Evolutionary conservation across 2,113 vertebrate species (phyloP), one percentile per base, ranked within the genome.

Genomic region (Elgaria multicarinata): DNA sequence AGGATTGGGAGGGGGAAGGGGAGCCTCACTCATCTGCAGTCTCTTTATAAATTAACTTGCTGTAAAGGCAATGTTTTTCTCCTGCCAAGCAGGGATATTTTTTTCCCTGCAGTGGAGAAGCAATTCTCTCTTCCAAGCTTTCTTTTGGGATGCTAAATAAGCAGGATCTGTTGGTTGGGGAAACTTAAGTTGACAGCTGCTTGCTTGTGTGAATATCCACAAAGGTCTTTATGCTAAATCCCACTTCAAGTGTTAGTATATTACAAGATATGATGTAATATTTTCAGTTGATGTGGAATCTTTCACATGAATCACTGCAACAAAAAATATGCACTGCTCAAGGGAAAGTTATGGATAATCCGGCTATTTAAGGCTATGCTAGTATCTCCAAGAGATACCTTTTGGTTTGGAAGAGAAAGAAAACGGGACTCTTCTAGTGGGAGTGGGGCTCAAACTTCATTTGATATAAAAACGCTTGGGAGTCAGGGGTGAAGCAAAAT

Each of bases 151-250:
- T 67, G 28, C 28, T 87, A 28, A 72, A 74, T 86, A 46, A 66
- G 26, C 28, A 50, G 14, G 64, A 53, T 53, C 22, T 39, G 6
- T 69, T 33, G 28, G 69, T 74, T 79, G 44, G n/a, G 16, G 39
- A 46, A 78, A 66, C 33, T 42, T 31, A 50, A 67, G 26, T 79
- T 78, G 58, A n/a, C 58, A 87, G 46, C 26, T 33, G 77, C 64
- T 71, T 55, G 77, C 86, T 71, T 88, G 28, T 74, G n/a, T 71
- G 20, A 53, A 3, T 87, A 53, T 67, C 58, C 42, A 26, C 69
- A 77, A 42, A 67, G 42, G 24, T 36, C n/a, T 89, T 79, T 13
- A 44, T 66, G 33, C 81, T 77, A 84, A 77, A 78, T 89, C 44
- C 58, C 75, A n/a, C 6, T 67, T 64, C 53, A n/a, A 77, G 72